Conservation (phyloP, 2,888 invertebrate species). For the Calameuta idolon region DNA sequence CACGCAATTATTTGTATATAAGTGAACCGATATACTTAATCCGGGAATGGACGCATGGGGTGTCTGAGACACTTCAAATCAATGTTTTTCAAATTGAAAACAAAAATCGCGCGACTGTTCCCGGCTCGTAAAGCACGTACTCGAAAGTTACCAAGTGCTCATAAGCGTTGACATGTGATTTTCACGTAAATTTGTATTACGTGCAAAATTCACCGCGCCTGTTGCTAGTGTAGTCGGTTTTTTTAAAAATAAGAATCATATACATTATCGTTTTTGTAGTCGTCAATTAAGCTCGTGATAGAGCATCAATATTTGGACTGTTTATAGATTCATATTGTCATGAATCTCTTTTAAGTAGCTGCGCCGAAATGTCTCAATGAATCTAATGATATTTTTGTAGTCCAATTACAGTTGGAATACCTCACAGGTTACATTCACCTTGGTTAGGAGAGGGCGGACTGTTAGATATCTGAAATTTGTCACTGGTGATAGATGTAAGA, state of each 20-base stretch:
- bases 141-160: neutral
- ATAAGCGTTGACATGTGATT: neutral
- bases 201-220: neutral
- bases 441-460: neutral
- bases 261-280: neutral
- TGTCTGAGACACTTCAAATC: no score
- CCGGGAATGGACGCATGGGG: no score
- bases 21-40: neutral
- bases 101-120: no score
- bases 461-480: neutral
- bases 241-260: neutral
- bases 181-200: neutral
- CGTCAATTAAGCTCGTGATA: neutral
- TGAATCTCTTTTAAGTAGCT: neutral
- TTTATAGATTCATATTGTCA: neutral
- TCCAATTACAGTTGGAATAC: neutral
- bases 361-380: neutral
- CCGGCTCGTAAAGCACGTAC: neutral
- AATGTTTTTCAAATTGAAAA: no score
- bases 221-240: neutral
- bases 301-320: neutral
- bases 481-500: neutral
- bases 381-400: neutral
- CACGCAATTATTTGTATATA: neutral
- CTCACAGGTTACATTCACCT: neutral